phyloP scores from a whole-genome alignment of 2,113 vertebrate species.

The Limanda limanda region DNA sequence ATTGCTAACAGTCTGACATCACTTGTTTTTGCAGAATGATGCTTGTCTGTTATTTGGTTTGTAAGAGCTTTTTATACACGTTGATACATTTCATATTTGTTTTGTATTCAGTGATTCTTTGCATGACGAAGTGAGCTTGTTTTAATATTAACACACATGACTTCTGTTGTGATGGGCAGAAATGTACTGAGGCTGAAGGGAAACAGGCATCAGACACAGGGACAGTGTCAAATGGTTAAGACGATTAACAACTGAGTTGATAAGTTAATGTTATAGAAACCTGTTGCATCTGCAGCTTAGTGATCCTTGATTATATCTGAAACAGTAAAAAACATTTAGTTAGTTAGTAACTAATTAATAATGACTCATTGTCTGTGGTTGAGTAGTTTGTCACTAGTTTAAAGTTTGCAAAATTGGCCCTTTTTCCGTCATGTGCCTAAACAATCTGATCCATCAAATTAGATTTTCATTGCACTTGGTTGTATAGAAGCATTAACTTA shows the following conservation, averaged over 20 bases:
- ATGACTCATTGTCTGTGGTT: too few relatives aligned
- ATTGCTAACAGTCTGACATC: slow-evolving; percentile 72
- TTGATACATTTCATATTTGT: slow-evolving; percentile 57
- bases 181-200: slow-evolving; percentile 66
- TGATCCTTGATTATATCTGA: background rate
- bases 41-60: slow-evolving; percentile 53
- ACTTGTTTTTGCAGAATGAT: slow-evolving; percentile 62
- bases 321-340: background rate
- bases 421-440: too few relatives aligned
- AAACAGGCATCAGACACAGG: slow-evolving; percentile 49
- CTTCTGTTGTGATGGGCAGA: slow-evolving; percentile 70
- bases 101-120: slow-evolving; percentile 62
- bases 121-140: slow-evolving; percentile 76
- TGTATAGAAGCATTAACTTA: too few relatives aligned
- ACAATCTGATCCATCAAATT: too few relatives aligned
- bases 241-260: background rate
- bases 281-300: background rate
- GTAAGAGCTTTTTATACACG: slow-evolving; percentile 53
- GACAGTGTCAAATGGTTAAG: background rate
- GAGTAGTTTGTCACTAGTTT: too few relatives aligned
- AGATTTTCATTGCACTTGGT: too few relatives aligned
- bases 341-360: background rate
- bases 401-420: background rate
- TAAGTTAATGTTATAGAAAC: background rate
- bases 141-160: slow-evolving; percentile 71